A percentile compares a stretch with the other conserved stretches of the same genome.
These are phyloP conservation scores for Tromatobia lineatoria DNA, from an alignment of 2,888 invertebrate genomes.

Conservation along the genomic window DNA sequence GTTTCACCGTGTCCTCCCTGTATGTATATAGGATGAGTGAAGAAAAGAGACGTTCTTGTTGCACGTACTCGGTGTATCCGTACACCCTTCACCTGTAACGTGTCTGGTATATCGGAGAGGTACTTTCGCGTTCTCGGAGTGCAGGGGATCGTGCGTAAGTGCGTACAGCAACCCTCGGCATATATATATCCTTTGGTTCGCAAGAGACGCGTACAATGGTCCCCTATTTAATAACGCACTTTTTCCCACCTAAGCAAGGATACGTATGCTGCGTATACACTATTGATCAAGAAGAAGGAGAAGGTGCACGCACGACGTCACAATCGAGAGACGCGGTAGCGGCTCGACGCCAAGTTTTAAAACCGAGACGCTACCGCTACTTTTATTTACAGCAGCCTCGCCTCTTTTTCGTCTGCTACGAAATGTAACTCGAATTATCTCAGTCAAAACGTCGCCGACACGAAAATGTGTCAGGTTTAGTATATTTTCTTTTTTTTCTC, in stretches of 20 bases:
- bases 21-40: constrained; percentile 1
- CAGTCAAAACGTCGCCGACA: no score
- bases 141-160: constrained; percentile 54
- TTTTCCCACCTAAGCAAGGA: constrained; percentile 41
- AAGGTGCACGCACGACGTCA: background rate
- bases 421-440: no score
- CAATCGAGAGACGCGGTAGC: no score
- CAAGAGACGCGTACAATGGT: constrained; percentile 57
- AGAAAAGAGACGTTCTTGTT: constrained; percentile 16
- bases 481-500: no score
- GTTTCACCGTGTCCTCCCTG: no score
- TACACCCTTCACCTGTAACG: background rate
- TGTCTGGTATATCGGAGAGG: constrained; percentile 33
- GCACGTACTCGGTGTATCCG: constrained; percentile 16
- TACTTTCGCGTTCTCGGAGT: background rate
- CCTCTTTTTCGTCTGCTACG: no score
- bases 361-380: no score
- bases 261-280: background rate
- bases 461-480: no score
- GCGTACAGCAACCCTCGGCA: constrained; percentile 19
- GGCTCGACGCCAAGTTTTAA: no score
- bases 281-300: background rate
- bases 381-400: no score
- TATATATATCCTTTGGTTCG: constrained; percentile 30
- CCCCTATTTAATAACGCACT: constrained; percentile 65